Evolutionary conservation across 2,113 vertebrate species (phyloP).

Genomic region (Paramormyrops kingsleyae): DNA sequence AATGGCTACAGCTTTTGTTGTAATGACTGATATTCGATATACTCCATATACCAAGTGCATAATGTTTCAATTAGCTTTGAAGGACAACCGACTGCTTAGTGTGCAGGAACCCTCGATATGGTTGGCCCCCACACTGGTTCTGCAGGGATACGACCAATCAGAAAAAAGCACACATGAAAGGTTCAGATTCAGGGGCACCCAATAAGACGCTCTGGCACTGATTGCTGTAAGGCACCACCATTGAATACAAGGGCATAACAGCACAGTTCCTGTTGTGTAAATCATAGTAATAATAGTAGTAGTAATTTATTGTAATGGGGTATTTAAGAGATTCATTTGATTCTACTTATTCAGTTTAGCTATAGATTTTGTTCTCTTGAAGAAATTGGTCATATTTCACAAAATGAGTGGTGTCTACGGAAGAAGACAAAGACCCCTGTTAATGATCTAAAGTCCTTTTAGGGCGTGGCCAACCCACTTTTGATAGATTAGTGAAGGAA

Average conservation of each 20-base stretch:
- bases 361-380: not conserved
- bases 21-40: slow-evolving; percentile 1
- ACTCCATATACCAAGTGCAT: not conserved
- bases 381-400: not conserved
- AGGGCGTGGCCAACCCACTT: not conserved
- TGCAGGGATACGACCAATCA: not conserved
- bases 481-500: not conserved
- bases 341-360: not conserved
- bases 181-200: not conserved
- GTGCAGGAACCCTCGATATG: not conserved
- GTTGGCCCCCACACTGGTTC: not conserved
- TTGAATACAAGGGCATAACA: not conserved
- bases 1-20: not conserved
- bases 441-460: not conserved
- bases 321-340: not conserved
- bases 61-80: slow-evolving; percentile 15
- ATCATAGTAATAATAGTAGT: not conserved
- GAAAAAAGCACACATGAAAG: not conserved
- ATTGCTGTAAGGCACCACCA: too few relatives aligned
- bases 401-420: not conserved
- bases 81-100: slow-evolving; percentile 3
- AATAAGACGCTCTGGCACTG: not conserved
- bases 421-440: not conserved
- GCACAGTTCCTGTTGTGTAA: not conserved
- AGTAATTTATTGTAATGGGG: not conserved